Conservation (phyloP, 2,113 vertebrate species). For the Gambusia holbrooki region DNA sequence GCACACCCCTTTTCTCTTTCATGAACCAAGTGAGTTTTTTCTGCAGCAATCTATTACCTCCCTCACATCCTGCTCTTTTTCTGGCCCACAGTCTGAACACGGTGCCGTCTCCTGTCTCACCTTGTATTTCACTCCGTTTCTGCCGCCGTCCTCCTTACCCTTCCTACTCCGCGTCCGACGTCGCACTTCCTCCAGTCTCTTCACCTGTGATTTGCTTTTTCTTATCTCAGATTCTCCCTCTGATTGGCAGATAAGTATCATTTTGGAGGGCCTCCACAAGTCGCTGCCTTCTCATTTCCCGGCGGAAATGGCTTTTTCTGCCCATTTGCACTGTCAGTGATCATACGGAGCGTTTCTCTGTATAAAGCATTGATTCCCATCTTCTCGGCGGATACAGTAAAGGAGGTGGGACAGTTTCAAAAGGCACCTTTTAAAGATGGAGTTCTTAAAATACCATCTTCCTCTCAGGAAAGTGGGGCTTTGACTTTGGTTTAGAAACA, state of each 20-base stretch:
- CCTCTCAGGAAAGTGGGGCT: not conserved
- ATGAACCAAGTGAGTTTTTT: slow-evolving; percentile 41
- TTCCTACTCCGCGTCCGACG: slow-evolving; percentile 4
- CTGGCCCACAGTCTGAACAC: slow-evolving; percentile 16
- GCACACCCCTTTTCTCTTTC: slow-evolving; percentile 22
- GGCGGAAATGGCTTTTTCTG: slow-evolving; percentile 64
- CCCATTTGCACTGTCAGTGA: slow-evolving; percentile 64
- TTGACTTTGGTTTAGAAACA: slow-evolving; percentile 1
- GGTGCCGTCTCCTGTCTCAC: not conserved
- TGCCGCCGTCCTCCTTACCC: slow-evolving; percentile 19
- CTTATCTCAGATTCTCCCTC: slow-evolving; percentile 62
- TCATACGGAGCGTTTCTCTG: slow-evolving; percentile 38
- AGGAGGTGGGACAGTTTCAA: not conserved
- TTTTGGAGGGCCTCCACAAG: slow-evolving; percentile 59
- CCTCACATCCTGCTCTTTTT: slow-evolving; percentile 14
- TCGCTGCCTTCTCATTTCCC: slow-evolving; percentile 69
- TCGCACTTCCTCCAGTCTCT: slow-evolving; percentile 41
- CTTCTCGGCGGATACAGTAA: slow-evolving; percentile 31
- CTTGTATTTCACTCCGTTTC: slow-evolving; percentile 16
- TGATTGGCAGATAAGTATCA: slow-evolving; percentile 69
- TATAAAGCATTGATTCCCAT: slow-evolving; percentile 34
- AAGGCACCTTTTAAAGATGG: slow-evolving; percentile 27
- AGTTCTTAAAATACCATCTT: not conserved
- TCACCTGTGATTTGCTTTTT: slow-evolving; percentile 39
- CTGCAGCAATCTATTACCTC: slow-evolving; percentile 47